Evolutionary conservation across 2,888 invertebrate genomes (phyloP), one percentile per base, ranked within the genome.

Genomic region (Ramazzottius varieornatus): DNA sequence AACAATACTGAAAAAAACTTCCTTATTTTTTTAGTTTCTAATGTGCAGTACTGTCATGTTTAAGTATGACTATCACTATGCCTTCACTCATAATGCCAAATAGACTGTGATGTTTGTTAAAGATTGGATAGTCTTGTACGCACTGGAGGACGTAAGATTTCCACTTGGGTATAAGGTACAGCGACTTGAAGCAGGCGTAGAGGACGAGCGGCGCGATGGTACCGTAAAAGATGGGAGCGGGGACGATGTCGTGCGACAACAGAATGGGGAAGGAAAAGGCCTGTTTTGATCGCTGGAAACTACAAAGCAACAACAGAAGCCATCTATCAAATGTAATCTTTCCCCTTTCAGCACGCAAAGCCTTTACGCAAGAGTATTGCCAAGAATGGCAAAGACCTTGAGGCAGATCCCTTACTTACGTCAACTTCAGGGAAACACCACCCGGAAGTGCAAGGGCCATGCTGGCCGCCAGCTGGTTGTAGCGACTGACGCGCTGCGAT

Each of bases 211-310:
- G 54, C 4, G 54, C 24, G 4, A 54, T 29, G 8, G 54, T 54
- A 8, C 54, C 54, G 24, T 54, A 54, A 29, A 54, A 54, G 4
- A 54, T 29, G 4, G 54, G 54, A 24, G 54, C 54, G 8, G 54
- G 54, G 4, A 54, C 16, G 29, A 54, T 29, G 24, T 54, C 54
- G 29, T 54, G 13, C 4, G 54, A 54, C 16, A 54, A 24, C 16
- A 54, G 54, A 54, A 54, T 54, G 29, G 54, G 54, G 29, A 54
- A 54, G 13, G 54, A 54, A 29, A 54, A 54, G 4, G 54, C 54
- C 54, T 54, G 54, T 4, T 29, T 54, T 4, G 54, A 54, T 54
- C 54, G 13, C 29, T 54, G 54, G 29, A 54, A 29, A 16, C 54
- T 54, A 24, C 4, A 54, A 29, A 16, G 20, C 20, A 20, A 40